Evolutionary conservation across 2,797 vertebrate species (phyloP), one percentile per base, ranked within the genome.

Genomic region (Arctocebus calabarensis): DNA sequence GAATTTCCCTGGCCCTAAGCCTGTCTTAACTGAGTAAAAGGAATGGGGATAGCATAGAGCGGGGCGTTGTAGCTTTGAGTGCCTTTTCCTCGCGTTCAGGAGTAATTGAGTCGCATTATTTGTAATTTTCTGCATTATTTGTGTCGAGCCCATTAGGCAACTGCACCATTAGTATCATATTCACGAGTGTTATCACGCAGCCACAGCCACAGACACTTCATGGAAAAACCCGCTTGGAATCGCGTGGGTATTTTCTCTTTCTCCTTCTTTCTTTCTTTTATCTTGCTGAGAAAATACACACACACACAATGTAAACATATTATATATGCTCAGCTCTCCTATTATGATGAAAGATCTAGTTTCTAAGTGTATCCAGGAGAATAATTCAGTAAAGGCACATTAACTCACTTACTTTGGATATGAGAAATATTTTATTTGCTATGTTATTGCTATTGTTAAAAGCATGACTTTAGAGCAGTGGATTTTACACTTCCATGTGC

Each of bases 91-190:
- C 94, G 83, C 40, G n/a, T 89, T 75, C 71, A 75, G 48, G 90
- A 79, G 92, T 96, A 96, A 95, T 85, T 91, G 64, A 95, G 66
- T 96, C 90, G 88, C 71, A 88, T 94, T 97, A 96, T 95, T 97
- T 97, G 95, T 97, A 94, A 97, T 97, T 97, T 97, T 97, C 94
- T 97, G 96, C 82, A 90, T 97, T 97, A 96, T 97, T 98, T 98
- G 94, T 98, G 95, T 91, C 0, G 29, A 96, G 71, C 25, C 82
- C 90, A 96, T 97, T 97, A 97, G 90, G 82, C 40, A 92, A 92
- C 75, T 90, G 45, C 78, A 48, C 94, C 92, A 83, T 94, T 96
- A 97, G 75, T 81, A 89, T 96, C 88, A 93, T 84, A 96, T 84
- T 97, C 94, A 87, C 71, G 86, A 95, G 70, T 94, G 90, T 94